phyloP scores from a whole-genome alignment of 2,797 vertebrate species.

The Acrocephalus scirpaceus region DNA sequence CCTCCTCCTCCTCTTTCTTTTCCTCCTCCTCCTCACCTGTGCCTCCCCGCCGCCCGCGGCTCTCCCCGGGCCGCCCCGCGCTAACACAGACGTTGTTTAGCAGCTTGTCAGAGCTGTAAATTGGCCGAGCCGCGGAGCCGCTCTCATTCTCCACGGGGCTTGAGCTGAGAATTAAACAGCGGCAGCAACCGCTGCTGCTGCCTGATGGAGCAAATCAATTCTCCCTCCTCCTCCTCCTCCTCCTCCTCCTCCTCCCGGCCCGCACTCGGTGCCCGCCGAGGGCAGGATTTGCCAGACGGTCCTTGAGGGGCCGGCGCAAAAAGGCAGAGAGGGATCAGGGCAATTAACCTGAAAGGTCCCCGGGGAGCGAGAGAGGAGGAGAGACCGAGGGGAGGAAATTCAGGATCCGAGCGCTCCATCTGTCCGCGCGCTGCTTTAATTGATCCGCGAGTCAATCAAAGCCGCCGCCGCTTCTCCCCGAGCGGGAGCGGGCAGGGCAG shows the following conservation, averaged over 20 bases:
- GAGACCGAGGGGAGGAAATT: background rate
- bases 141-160: no score
- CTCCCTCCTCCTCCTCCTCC: background rate
- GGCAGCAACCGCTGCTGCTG: no score
- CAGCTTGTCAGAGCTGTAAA: no score
- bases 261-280: background rate
- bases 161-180: no score
- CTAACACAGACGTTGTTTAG: no score
- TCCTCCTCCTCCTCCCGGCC: background rate
- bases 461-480: background rate
- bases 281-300: background rate
- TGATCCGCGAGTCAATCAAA: slow-evolving; percentile 34
- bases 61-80: no score
- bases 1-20: no score
- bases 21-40: no score
- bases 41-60: no score
- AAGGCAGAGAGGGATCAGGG: slow-evolving; percentile 8
- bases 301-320: background rate
- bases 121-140: no score
- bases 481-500: background rate
- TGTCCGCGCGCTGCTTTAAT: background rate
- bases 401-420: background rate
- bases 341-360: slow-evolving; percentile 38
- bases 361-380: background rate
- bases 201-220: no score